Base-by-base conservation (phyloP, 2,888 invertebrate species). In the Empis livida region DNA sequence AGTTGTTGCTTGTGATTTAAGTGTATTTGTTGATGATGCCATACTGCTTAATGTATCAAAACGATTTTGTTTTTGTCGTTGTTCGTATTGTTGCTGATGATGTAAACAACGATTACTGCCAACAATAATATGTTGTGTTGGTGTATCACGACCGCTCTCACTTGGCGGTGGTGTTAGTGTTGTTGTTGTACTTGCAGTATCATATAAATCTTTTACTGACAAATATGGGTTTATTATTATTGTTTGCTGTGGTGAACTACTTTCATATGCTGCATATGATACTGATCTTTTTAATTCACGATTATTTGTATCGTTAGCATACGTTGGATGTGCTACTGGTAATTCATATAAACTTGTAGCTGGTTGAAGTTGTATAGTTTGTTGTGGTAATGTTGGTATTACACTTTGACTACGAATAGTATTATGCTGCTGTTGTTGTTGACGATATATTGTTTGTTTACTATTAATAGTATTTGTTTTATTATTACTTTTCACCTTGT, bases 141-240 rank as follows among this genome's bases (percentile, higher is more conserved):
- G 41, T 41, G 41, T 41, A 39, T 39, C 39, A 10, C 59, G 56
- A 42, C 59, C 58, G 53, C 55, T 57, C 54, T 60, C 59, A 51
- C 58, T 57, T 53, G 57, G 56, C 48, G 57, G 56, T 49, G 59
- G 56, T 39, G 60, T 60, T 46, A 59, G 44, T 13, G 59, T 59
- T 46, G 60, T 59, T 44, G 59, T 52, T 43, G 58, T 59, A 53
- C 60, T 60, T 16, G 58, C 56, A 46, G 60, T 58, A 48, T 60
- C 60, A 51, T 58, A 59, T 16, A 55, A 49, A 49, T 60, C 59
- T 48, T 37, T 45, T 43, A 39, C 17, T 39, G 23, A 44, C 30
- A 30, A 14, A 42, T 41, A 27, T 37, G 42, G 44, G 37, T 32
- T 41, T 45, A 31, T 20, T 48, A 27, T 32, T 32, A n/a, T 32